Percentiles rank a stretch among this genome's conserved stretches.
Conservation (phyloP, 2,113 vertebrate species). For the Chionis minor region DNA sequence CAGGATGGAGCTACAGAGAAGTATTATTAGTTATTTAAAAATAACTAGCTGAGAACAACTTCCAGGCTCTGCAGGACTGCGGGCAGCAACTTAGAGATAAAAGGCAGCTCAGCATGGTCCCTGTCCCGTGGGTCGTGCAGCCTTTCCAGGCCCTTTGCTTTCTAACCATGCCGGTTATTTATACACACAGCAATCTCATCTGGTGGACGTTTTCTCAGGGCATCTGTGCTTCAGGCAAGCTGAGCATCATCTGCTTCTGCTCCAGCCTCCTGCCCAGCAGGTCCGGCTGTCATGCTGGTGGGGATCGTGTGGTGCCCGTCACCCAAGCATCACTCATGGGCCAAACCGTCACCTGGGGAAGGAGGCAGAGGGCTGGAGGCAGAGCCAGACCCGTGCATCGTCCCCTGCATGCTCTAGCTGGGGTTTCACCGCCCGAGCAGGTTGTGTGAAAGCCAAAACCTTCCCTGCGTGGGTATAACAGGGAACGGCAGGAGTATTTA, state of each 20-base stretch:
- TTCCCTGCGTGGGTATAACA: not conserved
- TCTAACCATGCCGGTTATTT: not conserved
- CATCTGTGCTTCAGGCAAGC: not conserved
- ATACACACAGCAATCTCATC: not conserved
- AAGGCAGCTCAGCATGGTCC: slow-evolving; percentile 26
- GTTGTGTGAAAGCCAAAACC: not conserved
- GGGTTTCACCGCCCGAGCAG: not conserved
- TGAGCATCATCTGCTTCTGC: not conserved
- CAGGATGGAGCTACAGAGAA: not conserved
- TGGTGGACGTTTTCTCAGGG: not conserved
- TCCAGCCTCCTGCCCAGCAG: not conserved
- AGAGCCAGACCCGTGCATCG: not conserved
- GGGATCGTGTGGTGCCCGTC: not conserved
- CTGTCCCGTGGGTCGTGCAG: not conserved
- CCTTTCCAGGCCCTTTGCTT: slow-evolving; percentile 11
- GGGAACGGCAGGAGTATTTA: not conserved
- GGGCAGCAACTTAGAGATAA: not conserved
- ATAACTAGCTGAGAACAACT: slow-evolving; percentile 41
- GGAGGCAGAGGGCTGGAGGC: not conserved
- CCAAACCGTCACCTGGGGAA: not conserved
- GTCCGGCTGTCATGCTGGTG: not conserved
- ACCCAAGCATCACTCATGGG: not conserved
- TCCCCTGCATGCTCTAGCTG: not conserved
- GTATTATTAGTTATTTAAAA: slow-evolving; percentile 5
- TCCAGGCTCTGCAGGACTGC: not conserved